Base-by-base conservation (phyloP, 2,797 vertebrate genomes). In the Leptoclinus maculatus region DNA sequence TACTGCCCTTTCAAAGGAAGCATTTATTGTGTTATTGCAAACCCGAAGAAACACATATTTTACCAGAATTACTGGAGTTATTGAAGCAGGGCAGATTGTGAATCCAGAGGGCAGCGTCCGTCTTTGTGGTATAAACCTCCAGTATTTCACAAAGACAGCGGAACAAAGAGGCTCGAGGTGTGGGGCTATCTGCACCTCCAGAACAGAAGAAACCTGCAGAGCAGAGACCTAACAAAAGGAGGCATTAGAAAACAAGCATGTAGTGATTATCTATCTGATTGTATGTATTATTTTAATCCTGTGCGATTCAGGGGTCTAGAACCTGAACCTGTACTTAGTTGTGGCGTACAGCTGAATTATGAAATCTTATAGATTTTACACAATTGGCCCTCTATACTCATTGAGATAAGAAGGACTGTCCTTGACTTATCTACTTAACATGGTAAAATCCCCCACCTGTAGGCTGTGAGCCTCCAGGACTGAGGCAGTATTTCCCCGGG, bases 181-280 rank as follows among this genome's bases (percentile, higher is more conserved):
- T 70, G 14, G 96, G 88, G 10, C 85, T 93, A 58, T 90, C 84
- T 32, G 93, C 73, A 1, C 95, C 95, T 27, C 88, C 79, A 7
- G 78, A 75, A 78, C 97, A 98, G 92, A 95, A 97, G 84, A 96
- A 96, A 5, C 97, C 97, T 11, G 94, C 90, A 73, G 77, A 90
- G 74, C 97, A 98, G 34, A 85, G 90, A 10, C 96, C 96, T 93
- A 88, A 76, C 27, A 83, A 8, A 74, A 1, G 13, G 14, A 76
- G 10, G 43, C 4, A 41, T 71, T 36, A 62, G 16, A n/a, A 41
- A 74, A 68, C 2, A 54, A 66, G 3, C 5, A 74, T 59, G 10
- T 1, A 41, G 58, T 38, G 1, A 65, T 25, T 19, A 69, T 25
- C 4, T 1, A 8, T 17, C 14, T 39, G 3, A 63, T 66, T 45